These are phyloP conservation scores for Congeria kusceri DNA, from an alignment of 2,888 invertebrate genomes.

Conservation along the genomic window DNA sequence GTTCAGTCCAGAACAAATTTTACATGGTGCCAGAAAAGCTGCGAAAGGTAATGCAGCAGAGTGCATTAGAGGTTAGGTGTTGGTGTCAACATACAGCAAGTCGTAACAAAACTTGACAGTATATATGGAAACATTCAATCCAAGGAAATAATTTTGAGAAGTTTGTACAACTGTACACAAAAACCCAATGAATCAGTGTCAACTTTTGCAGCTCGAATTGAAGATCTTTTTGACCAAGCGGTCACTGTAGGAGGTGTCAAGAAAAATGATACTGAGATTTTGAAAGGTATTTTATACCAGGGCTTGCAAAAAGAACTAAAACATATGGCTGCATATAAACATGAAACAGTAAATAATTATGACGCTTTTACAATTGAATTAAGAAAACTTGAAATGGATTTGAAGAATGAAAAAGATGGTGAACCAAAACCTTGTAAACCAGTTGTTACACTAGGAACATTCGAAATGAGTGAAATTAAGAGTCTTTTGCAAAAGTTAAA, in stretches of 20 bases:
- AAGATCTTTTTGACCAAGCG: neutral
- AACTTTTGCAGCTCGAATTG: neutral
- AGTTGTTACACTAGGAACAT: neutral
- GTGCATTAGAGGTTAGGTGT: slow-evolving; percentile 1
- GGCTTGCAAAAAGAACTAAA: slow-evolving; percentile 3
- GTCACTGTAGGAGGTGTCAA: neutral
- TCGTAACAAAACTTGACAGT: neutral
- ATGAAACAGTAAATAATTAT: neutral
- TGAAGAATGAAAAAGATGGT: slow-evolving; percentile 1
- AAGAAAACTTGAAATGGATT: neutral
- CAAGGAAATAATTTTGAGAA: neutral
- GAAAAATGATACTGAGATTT: neutral
- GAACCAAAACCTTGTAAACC: neutral
- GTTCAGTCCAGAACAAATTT: slow-evolving; percentile 6
- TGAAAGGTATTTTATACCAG: slow-evolving; percentile 1
- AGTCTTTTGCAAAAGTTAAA: neutral
- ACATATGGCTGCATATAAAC: slow-evolving; percentile 2
- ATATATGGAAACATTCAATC: neutral
- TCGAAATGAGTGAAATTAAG: neutral
- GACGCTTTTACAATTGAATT: slow-evolving; percentile 4
- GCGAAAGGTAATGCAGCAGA: slow-evolving; percentile 8
- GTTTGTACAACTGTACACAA: neutral
- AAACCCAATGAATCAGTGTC: neutral
- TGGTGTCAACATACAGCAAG: slow-evolving; percentile 1
- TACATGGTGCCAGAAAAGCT: slow-evolving; percentile 16